Evolutionary conservation across 2,888 invertebrate genomes (phyloP), one percentile per base, ranked within the genome.

Genomic region (Taphrorychus bicolor): DNA sequence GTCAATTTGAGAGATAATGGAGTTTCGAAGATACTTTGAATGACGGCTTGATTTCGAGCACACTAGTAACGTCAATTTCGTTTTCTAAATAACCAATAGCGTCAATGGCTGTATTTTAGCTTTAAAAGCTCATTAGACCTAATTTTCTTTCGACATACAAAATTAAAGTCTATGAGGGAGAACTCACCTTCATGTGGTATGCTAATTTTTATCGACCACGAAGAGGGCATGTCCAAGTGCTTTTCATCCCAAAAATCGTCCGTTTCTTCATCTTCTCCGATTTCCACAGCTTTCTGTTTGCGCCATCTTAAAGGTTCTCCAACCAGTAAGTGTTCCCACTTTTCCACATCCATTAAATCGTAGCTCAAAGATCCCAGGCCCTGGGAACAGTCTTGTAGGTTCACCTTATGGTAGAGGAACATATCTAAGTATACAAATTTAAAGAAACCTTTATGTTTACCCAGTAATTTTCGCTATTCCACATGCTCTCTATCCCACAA

Each of bases 381-480:
- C 2, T 82, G 77, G 0, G 80, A 76, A 60, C 85, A 84, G 3
- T 82, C 82, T 80, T 92, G 92, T 75, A 89, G 81, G 75, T 91
- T 91, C 0, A 89, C 84, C 85, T 85, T 70, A n/a, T n/a, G n/a
- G n/a, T n/a, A 45, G 14, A 45, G 14, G 14, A 45, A 45, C 14
- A 45, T 45, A 14, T 32, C 32, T 32, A 32, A 32, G 5, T 5
- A 7, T 5, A 11, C 11, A 7, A 11, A 7, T 32, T 32, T 14
- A 14, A 48, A 48, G 14, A 48, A n/a, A n/a, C n/a, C 3, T 22
- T 4, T 2, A 16, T 24, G 52, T 19, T 82, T 70, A 89, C 89
- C 85, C 92, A 94, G 80, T 93, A 96, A 82, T 97, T 97, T 57
- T 86, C 84, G 76, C 95, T 84, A 76, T 95, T 95, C 89, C 96